Evolutionary conservation across 2,113 vertebrate species (phyloP), one percentile per base, ranked within the genome.

Genomic region (Pollachius pollachius): DNA sequence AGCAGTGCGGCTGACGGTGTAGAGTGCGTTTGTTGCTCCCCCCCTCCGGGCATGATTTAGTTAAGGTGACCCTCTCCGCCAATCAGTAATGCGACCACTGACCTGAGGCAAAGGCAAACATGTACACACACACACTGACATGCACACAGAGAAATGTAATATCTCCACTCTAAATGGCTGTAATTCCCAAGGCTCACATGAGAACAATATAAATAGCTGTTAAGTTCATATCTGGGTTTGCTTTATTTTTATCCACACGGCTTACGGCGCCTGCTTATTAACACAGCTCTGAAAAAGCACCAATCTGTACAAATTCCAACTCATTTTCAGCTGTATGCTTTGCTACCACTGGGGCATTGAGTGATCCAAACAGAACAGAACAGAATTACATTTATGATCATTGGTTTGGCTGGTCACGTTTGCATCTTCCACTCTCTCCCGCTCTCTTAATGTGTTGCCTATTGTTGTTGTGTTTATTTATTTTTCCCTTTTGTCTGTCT

Each of bases 81-180:
- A 62, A 62, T 62, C 25, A 64, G 63, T 64, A 5, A 62, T 64
- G 62, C 2, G 11, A 16, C 16, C 64, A 64, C 48, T 64, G 73
- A 48, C 64, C 4, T 61, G 64, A 52, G 37, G 18, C 37, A 52
- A 65, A 27, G 62, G 27, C 62, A 64, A 11, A 41, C 16, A 62
- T 27, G 27, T 25, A 25, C 34, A 15, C 62, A 5, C 34, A 23
- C 19, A 19, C 60, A 15, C 15, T 15, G 27, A 16, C 30, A 64
- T 8, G 54, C 16, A 17, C 62, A 27, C 27, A n/a, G 16, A 11
- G 37, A 17, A 37, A 64, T 64, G 62, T 13, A 5, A 64, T 25
- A 64, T 37, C 62, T 64, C 62, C 4, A n/a, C 30, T 11, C 30
- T n/a, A 15, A 64, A 64, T 64, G 7, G 61, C 62, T 16, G 17